phyloP scores from a whole-genome alignment of 2,797 vertebrate genomes.

The Gadopsis bispinosus region DNA sequence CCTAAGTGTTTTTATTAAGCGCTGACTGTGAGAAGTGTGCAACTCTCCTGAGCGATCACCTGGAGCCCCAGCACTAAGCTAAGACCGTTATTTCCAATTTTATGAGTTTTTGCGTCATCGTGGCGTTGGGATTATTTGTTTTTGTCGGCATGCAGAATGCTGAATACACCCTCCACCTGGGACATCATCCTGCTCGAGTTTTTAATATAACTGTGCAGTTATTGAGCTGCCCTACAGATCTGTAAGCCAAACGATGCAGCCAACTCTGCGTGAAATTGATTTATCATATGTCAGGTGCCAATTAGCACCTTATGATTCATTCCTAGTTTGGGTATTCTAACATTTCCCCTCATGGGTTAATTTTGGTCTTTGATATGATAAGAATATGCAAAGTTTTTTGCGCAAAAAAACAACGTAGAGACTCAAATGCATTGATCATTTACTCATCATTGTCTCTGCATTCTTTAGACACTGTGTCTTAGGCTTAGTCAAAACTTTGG shows the following conservation, averaged over 20 bases:
- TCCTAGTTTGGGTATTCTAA: background rate
- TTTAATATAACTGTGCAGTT: slow-evolving; percentile 25
- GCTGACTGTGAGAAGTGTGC: slow-evolving; percentile 7
- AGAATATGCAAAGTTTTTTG: background rate
- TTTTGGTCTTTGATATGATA: background rate
- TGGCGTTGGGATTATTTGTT: slow-evolving; percentile 40
- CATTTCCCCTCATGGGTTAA: background rate
- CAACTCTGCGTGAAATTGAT: background rate
- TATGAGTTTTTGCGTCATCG: slow-evolving; percentile 34
- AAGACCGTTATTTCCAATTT: slow-evolving; percentile 34
- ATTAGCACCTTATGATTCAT: background rate
- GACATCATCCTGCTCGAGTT: slow-evolving; percentile 7
- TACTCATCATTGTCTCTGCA: background rate
- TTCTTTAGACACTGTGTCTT: slow-evolving; percentile 27
- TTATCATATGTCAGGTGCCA: background rate
- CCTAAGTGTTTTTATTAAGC: slow-evolving; percentile 19
- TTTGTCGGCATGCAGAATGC: slow-evolving; percentile 12
- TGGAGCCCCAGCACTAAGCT: slow-evolving; percentile 23
- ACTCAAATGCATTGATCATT: background rate
- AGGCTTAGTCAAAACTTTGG: slow-evolving; percentile 44
- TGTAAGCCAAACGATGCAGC: slow-evolving; percentile 18
- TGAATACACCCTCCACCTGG: slow-evolving; percentile 23
- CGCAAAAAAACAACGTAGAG: background rate
- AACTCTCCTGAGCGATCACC: slow-evolving; percentile 22
- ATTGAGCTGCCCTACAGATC: slow-evolving; percentile 11